A percentile compares a stretch with the other conserved stretches of the same genome.
Conservation (phyloP, 30 jellyfish, hydroid and myxozoan genomes). For the Hydra vulgaris region DNA sequence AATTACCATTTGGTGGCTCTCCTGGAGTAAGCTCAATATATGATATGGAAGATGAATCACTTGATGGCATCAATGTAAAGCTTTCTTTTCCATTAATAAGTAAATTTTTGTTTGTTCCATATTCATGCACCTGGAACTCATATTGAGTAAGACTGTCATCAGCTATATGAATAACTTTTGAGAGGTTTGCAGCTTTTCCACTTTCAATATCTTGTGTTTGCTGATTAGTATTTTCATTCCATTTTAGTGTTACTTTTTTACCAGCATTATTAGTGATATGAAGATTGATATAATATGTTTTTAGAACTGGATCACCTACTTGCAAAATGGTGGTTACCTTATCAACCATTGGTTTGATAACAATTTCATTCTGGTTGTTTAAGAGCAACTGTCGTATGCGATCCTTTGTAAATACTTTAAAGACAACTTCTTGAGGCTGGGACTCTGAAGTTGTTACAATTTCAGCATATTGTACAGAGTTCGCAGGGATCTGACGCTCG, state of each 20-base stretch:
- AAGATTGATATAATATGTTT: constrained; percentile 39
- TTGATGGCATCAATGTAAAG: constrained; percentile 58
- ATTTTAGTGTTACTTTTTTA: constrained; percentile 71
- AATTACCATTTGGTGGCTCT: not conserved
- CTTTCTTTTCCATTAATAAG: constrained; percentile 74
- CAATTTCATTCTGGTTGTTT: constrained; percentile 8
- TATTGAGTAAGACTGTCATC: constrained; percentile 43
- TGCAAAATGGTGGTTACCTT: not conserved
- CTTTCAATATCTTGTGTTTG: constrained; percentile 62
- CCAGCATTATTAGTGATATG: constrained; percentile 83
- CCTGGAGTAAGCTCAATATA: constrained; percentile 39
- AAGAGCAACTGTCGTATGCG: not conserved
- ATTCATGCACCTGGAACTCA: constrained; percentile 81
- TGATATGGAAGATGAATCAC: constrained; percentile 45
- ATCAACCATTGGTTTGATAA: constrained; percentile 8
- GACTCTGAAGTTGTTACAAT: constrained; percentile 23
- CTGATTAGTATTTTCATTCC: constrained; percentile 82
- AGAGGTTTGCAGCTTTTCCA: constrained; percentile 52
- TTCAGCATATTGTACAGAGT: constrained; percentile 28
- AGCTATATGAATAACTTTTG: constrained; percentile 35
- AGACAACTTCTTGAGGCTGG: constrained; percentile 20
- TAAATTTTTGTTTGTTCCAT: constrained; percentile 66
- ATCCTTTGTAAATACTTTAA: constrained; percentile 15
- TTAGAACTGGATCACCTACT: constrained; percentile 10
- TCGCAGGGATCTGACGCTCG: constrained; percentile 28